Evolutionary conservation across 2,888 invertebrate species (phyloP).

Genomic region (Masnerella sp.): DNA sequence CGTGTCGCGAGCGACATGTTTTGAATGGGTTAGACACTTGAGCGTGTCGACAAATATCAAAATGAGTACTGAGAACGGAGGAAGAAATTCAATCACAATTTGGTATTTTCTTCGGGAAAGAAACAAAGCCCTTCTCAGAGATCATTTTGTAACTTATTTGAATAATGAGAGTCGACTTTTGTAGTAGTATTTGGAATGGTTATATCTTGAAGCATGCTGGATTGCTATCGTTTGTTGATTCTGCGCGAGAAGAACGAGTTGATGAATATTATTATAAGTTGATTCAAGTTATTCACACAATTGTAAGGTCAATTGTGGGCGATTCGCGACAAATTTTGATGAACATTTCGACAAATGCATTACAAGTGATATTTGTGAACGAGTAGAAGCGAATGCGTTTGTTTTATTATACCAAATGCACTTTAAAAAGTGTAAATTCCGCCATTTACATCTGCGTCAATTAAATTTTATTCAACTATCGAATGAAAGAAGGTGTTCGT

Average conservation of each 20-base stretch:
- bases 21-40: constrained; percentile 22
- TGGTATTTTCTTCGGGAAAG: not conserved
- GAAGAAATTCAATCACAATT: not conserved
- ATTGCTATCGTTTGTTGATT: constrained; percentile 37
- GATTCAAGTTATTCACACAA: constrained; percentile 21
- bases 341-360: constrained; percentile 34
- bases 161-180: constrained; percentile 30
- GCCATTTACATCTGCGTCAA: constrained; percentile 31
- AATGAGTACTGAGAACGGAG: not conserved
- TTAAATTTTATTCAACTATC: constrained; percentile 16
- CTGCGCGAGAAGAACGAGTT: constrained; percentile 5
- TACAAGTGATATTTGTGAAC: constrained; percentile 40
- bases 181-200: constrained; percentile 40
- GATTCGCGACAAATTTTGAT: constrained; percentile 31
- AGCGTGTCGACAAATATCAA: constrained; percentile 19
- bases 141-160: constrained; percentile 24
- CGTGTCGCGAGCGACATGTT: constrained; percentile 39
- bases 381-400: constrained; percentile 19
- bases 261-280: not conserved
- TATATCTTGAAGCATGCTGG: constrained; percentile 40
- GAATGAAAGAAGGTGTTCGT: constrained; percentile 14
- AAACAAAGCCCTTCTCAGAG: not conserved
- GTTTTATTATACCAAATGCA: constrained; percentile 7
- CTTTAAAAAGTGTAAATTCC: not conserved
- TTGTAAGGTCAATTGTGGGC: constrained; percentile 6